These are phyloP conservation scores for Dascyllus trimaculatus DNA, from an alignment of 2,113 vertebrate genomes.

Conservation along the genomic window DNA sequence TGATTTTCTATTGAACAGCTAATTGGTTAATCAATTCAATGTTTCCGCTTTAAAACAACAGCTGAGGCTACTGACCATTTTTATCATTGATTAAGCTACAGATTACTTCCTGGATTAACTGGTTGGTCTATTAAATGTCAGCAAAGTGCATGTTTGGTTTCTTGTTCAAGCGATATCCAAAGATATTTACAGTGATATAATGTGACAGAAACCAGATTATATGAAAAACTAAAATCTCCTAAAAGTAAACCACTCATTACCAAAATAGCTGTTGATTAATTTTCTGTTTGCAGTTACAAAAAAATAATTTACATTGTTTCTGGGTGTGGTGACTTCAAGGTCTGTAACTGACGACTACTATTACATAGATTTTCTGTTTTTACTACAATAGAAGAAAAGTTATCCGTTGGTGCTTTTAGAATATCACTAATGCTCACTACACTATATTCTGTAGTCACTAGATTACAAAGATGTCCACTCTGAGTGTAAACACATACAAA, in stretches of 20 bases:
- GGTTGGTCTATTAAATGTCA: background rate
- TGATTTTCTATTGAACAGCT: background rate
- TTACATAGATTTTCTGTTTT: background rate
- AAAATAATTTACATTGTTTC: background rate
- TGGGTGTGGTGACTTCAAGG: background rate
- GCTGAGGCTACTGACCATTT: background rate
- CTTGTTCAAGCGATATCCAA: no score
- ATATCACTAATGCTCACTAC: background rate
- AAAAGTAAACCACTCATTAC: no score
- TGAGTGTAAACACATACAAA: background rate
- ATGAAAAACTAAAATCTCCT: no score
- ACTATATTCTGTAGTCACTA: constrained; percentile 11
- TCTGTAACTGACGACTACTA: background rate
- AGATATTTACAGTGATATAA: background rate
- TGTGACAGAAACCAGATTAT: no score
- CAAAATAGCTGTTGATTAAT: no score
- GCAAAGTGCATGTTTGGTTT: background rate
- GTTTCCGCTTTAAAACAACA: background rate
- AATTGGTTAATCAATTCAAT: background rate
- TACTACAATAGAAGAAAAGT: background rate
- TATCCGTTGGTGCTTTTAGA: background rate
- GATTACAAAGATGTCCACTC: constrained; percentile 11
- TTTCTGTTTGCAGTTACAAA: no score
- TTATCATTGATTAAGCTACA: background rate
- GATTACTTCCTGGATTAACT: background rate